Conservation (phyloP, 2,888 invertebrate genomes). For the Elmis aenea region DNA sequence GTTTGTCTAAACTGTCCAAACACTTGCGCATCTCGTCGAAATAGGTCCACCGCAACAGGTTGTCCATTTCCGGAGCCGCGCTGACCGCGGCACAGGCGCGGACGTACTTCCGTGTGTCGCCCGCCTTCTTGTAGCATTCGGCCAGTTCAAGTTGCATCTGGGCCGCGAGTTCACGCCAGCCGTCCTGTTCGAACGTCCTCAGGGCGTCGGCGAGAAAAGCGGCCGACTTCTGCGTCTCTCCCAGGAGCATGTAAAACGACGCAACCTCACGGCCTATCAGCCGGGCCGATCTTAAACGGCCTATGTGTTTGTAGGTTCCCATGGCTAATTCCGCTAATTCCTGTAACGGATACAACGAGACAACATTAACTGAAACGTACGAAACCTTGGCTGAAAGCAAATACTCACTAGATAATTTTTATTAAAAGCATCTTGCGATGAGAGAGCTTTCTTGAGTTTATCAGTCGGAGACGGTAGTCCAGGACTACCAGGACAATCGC, state of each 20-base stretch:
- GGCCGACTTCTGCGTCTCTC: slow-evolving; percentile 83
- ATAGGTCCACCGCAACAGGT: slow-evolving; percentile 56
- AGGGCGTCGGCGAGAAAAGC: slow-evolving; percentile 83
- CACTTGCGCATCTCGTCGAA: slow-evolving; percentile 76
- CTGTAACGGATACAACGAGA: slow-evolving; percentile 36
- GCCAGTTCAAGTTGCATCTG: slow-evolving; percentile 80
- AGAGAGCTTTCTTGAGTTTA: slow-evolving; percentile 82
- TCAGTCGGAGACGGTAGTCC: slow-evolving; percentile 63
- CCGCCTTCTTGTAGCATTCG: slow-evolving; percentile 76
- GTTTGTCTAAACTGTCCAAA: slow-evolving; percentile 35
- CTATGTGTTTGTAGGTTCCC: slow-evolving; percentile 94
- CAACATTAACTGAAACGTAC: slow-evolving; percentile 2
- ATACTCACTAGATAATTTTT: slow-evolving; percentile 72
- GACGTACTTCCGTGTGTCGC: slow-evolving; percentile 65
- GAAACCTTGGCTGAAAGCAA: neutral
- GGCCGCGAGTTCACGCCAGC: slow-evolving; percentile 78
- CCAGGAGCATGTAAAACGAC: slow-evolving; percentile 80
- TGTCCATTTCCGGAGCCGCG: slow-evolving; percentile 68
- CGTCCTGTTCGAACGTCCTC: slow-evolving; percentile 80
- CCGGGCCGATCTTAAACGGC: slow-evolving; percentile 71
- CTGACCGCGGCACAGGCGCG: slow-evolving; percentile 67
- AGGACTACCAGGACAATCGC: slow-evolving; percentile 59
- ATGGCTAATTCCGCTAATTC: slow-evolving; percentile 92
- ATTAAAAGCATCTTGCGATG: slow-evolving; percentile 83
- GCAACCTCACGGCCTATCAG: slow-evolving; percentile 86